Conservation (phyloP, 2,113 vertebrate species). For the Rhinoderma darwinii region DNA sequence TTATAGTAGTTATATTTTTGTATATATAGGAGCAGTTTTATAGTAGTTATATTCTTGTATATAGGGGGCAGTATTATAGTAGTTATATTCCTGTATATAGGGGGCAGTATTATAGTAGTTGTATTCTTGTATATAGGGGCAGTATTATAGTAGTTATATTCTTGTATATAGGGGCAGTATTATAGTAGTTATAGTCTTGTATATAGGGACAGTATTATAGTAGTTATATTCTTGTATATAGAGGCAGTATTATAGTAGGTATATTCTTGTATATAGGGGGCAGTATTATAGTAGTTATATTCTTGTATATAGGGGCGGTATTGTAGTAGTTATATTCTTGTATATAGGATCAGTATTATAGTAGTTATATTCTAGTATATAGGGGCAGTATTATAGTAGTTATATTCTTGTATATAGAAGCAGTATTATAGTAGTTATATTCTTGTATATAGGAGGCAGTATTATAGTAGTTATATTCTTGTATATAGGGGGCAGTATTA, state of each 20-base stretch:
- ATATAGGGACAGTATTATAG: conserved; percentile 10
- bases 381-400: conserved; percentile 17
- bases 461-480: no score
- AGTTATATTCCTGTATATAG: conserved; percentile 1
- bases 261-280: conserved; percentile 1
- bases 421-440: conserved; percentile 11
- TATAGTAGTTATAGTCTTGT: conserved; percentile 6
- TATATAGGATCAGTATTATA: neutral
- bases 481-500: no score
- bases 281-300: no score
- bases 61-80: conserved; percentile 7
- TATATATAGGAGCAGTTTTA: no score
- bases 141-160: no score
- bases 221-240: conserved; percentile 11
- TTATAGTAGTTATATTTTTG: conserved; percentile 6
- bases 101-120: no score
- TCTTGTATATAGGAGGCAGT: no score
- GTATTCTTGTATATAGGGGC: no score
- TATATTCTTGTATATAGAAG: conserved; percentile 1
- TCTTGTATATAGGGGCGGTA: no score
- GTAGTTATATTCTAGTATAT: no score
- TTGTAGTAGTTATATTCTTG: no score
- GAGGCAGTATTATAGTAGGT: conserved; percentile 6
- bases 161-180: no score
- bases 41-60: conserved; percentile 6